phyloP scores from a whole-genome alignment of 2,797 vertebrate species.

The Poecilia picta region DNA sequence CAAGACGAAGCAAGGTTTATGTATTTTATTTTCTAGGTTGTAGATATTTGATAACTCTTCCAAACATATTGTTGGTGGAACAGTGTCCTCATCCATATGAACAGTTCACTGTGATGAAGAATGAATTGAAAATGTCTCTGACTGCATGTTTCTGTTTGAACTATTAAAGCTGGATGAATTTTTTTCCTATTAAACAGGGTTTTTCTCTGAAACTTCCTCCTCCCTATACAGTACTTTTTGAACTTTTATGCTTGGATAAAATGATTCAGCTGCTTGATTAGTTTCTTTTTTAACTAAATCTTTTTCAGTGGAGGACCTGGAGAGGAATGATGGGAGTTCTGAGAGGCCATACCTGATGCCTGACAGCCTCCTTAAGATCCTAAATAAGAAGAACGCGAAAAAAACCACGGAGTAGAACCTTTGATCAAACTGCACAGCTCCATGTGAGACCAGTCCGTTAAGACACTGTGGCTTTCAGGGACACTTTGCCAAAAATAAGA shows the following conservation, averaged over 20 bases:
- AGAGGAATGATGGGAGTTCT: conserved; percentile 88
- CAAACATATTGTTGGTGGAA: neutral
- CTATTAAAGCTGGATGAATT: conserved; percentile 28
- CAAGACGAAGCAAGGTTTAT: neutral
- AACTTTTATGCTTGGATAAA: neutral
- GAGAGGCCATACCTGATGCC: conserved; percentile 94
- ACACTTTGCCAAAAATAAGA: neutral
- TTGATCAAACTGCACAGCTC: neutral
- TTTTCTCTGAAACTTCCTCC: neutral
- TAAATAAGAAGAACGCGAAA: conserved; percentile 89
- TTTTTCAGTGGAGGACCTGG: conserved; percentile 92
- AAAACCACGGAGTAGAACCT: conserved; percentile 45
- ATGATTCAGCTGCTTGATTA: neutral
- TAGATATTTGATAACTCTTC: conserved; percentile 29
- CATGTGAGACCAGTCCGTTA: neutral
- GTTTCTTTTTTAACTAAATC: neutral
- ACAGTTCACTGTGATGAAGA: neutral
- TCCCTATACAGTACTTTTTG: neutral
- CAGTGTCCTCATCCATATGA: neutral
- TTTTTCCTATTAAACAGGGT: conserved; percentile 9
- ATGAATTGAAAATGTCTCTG: neutral
- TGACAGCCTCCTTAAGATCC: conserved; percentile 85
- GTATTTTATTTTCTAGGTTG: neutral
- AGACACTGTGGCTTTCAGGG: neutral
- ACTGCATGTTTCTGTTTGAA: neutral